Percentiles rank a stretch among this genome's conserved stretches.
Evolutionary conservation across 2,797 vertebrate genomes (phyloP).

Genomic region (Siniperca obscura): DNA sequence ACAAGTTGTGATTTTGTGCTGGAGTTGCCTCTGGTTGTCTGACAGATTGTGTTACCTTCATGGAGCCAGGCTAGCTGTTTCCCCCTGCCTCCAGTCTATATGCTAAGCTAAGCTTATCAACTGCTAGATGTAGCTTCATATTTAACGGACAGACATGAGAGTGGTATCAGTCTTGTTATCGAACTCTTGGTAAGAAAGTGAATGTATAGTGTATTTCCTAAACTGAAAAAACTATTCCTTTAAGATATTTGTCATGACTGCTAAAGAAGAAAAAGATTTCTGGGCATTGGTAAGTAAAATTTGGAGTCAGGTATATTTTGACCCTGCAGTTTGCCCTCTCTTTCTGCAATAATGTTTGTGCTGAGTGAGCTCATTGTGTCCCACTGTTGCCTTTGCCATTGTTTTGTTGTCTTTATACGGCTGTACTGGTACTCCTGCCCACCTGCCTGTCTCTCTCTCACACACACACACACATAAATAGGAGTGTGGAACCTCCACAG

Average conservation of each 20-base stretch:
- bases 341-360: constrained; percentile 46
- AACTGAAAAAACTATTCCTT: background rate
- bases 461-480: constrained; percentile 28
- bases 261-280: background rate
- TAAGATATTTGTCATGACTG: background rate
- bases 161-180: background rate
- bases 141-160: background rate
- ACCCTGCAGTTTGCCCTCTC: constrained; percentile 10
- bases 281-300: background rate
- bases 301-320: background rate
- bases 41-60: too few species aligned
- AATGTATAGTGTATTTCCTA: background rate
- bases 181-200: background rate
- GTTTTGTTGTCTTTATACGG: constrained; percentile 43
- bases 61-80: too few species aligned
- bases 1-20: too few species aligned
- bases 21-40: too few species aligned
- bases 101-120: background rate
- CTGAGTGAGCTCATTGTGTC: constrained; percentile 44
- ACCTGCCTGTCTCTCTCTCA: constrained; percentile 37
- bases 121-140: background rate
- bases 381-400: constrained; percentile 37
- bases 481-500: constrained; percentile 52
- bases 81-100: background rate
- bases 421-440: constrained; percentile 14